Base-by-base conservation (phyloP, 2,797 vertebrate species). In the Cyclura pinguis region DNA sequence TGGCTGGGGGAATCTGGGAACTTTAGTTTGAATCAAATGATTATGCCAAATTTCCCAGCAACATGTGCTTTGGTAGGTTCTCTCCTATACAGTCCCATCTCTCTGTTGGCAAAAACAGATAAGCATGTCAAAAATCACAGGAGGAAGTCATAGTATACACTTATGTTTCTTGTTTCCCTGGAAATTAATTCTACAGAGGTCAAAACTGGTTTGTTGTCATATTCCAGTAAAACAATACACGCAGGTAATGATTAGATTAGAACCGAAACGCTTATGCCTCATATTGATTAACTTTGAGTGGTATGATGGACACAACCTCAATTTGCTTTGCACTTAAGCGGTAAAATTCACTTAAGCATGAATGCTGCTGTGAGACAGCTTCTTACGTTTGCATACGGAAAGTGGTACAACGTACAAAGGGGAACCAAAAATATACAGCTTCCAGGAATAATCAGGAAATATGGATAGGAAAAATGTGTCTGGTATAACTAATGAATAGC, bases 401-500 rank as follows among this genome's bases (percentile, higher is more conserved):
- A 47, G 92, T 92, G 84, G 85, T 83, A 91, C 2, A 80, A 52
- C 4, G 81, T 85, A 50, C 55, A 57, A 80, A 89, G 69, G 88
- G 27, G 74, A 18, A 55, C 59, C 86, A 80, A 84, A 80, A 87
- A 72, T 64, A 80, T 29, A 81, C n/a, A 20, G 16, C 20, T 76
- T 57, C 24, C 67, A 57, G 50, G 72, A 88, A 80, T 64, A 80
- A 80, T 80, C 62, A 88, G 62, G 32, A 88, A 81, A 57, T 20
- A 72, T 20, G 24, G 6, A 50, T 52, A 10, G 20, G 77, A 52
- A 52, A 69, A 80, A 8, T 14, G 24, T 8, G 14, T 29, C 64
- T 82, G n/a, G 32, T 24, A 55, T 42, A 27, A 42, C 29, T 42
- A 55, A 80, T 24, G n/a, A 38, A 69, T 10, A 88, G 24, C n/a